Evolutionary conservation across 2,797 vertebrate species (phyloP), one percentile per base, ranked within the genome.

Genomic region (Thamnophis elegans): DNA sequence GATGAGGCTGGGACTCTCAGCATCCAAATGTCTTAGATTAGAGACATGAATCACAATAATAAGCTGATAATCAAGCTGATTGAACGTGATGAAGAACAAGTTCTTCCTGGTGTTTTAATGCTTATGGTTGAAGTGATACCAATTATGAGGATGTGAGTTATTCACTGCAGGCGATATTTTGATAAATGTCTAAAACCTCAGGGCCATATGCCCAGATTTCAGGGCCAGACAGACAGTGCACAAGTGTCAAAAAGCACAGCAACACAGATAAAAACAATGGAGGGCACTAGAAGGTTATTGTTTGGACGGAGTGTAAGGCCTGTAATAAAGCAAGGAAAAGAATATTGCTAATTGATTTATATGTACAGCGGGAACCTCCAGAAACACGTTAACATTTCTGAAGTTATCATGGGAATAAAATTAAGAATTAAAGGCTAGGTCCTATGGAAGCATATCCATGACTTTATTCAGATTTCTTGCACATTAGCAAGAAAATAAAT

Each of bases 331-430:
- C 58, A 91, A 51, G 47, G 82, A 6, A 54, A 87, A 26, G 59
- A 54, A 25, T 26, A 4, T 55, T 65, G 51, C 54, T 91, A 91
- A 91, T 91, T 65, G 90, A 91, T 36, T 60, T 53, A 32, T 87
- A 53, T 87, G 85, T 65, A 85, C 51, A 55, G n/a, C 3, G 4
- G 54, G 59, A 91, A 36, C 32, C 85, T 87, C n/a, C 82, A 26
- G 85, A 87, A 36, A 16, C n/a, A 87, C 51, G 91, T 87, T 91
- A 91, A 91, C 59, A 68, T 87, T 91, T 65, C 59, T 26, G n/a
- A 87, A 91, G 85, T 91, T 91, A 65, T n/a, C 90, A 91, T 68
- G 85, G 90, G 85, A 91, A 91, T 91, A 60, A 87, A 65, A 65
- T 91, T 32, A 60, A n/a, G 51, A 91, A 85, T 65, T 65, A 87